Conservation (phyloP, 2,113 vertebrate genomes). For the Oreochromis spilurus region DNA sequence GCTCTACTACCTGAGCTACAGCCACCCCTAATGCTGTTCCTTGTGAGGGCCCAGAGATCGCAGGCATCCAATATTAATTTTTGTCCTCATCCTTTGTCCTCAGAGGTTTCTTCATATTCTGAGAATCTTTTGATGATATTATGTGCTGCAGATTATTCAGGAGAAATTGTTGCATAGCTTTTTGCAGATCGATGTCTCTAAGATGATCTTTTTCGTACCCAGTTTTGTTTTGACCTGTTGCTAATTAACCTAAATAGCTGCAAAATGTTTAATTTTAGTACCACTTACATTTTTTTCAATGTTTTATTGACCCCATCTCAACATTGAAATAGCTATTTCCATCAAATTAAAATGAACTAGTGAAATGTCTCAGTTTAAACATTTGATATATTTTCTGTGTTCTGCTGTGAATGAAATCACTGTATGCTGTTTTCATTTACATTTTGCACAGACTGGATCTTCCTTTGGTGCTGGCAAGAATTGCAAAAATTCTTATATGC, state of each 20-base stretch:
- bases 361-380: neutral
- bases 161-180: neutral
- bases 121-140: neutral
- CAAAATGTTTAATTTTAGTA: neutral
- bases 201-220: neutral
- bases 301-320: neutral
- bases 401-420: neutral
- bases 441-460: neutral
- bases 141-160: neutral
- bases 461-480: accelerated
- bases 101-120: neutral
- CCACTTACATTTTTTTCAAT: accelerated
- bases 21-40: neutral
- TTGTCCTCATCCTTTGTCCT: neutral
- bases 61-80: neutral
- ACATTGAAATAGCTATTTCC: neutral
- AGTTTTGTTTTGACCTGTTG: neutral
- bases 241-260: neutral
- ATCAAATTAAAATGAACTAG: neutral
- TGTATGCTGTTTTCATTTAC: neutral
- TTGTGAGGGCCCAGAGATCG: neutral
- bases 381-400: neutral
- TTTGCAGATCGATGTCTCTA: neutral
- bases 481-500: neutral
- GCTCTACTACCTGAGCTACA: neutral